Conservation (phyloP, 2,113 vertebrate species). For the Menidia beryllina region DNA sequence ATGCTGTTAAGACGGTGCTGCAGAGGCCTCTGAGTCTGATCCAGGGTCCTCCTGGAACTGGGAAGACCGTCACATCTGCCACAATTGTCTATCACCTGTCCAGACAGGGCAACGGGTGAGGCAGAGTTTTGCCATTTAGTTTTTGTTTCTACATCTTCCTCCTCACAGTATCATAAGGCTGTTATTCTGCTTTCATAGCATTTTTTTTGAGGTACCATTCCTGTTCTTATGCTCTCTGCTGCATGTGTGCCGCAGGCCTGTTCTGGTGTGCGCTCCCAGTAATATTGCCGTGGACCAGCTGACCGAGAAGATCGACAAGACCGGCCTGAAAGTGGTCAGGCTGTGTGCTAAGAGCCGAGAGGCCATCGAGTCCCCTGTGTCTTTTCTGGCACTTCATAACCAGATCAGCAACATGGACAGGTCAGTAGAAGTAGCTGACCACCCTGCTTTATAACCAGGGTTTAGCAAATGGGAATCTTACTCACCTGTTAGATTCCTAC, state of each 20-base stretch:
- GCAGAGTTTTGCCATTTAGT: neutral
- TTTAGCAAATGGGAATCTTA: too few species aligned
- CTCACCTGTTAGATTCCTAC: too few species aligned
- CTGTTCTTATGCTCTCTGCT: neutral
- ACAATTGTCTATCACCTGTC: conserved; percentile 99
- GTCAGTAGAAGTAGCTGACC: conserved; percentile 70
- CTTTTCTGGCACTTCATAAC: conserved; percentile 96
- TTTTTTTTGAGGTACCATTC: neutral
- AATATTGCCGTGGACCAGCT: conserved; percentile 98
- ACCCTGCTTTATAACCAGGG: too few species aligned
- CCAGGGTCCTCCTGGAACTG: conserved; percentile 96
- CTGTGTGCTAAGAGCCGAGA: conserved; percentile 97
- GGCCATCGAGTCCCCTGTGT: conserved; percentile 97
- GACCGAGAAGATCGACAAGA: conserved; percentile 98
- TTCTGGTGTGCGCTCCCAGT: conserved; percentile 96
- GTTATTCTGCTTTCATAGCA: neutral
- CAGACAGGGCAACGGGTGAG: conserved; percentile 96
- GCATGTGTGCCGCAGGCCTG: conserved; percentile 83
- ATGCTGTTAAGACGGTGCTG: conserved; percentile 97
- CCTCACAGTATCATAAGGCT: neutral
- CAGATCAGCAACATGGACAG: conserved; percentile 99
- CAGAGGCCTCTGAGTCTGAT: conserved; percentile 98
- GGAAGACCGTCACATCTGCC: conserved; percentile 97
- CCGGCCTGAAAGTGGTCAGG: conserved; percentile 96
- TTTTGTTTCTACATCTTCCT: neutral